Percentiles rank a stretch among this genome's conserved stretches.
Conservation (phyloP, 2,888 invertebrate genomes). For the Conomelus anceps region DNA sequence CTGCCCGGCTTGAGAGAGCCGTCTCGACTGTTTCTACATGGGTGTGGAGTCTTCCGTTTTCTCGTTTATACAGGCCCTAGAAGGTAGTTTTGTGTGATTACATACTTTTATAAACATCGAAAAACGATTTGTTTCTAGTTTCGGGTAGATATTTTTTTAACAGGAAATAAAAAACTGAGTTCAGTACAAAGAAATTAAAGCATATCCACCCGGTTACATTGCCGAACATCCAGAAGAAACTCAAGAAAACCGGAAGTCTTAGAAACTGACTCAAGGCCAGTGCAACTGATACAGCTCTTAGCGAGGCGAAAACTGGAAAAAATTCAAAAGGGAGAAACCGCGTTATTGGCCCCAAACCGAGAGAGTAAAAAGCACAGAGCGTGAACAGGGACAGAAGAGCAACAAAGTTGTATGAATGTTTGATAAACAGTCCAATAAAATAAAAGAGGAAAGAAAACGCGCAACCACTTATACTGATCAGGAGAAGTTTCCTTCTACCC, state of each 20-base stretch:
- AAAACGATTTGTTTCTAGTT: neutral
- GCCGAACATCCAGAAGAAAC: neutral
- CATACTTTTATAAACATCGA: neutral
- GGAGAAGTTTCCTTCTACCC: neutral
- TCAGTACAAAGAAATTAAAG: neutral
- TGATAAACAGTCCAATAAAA: neutral
- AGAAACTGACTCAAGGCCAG: neutral
- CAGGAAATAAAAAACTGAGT: neutral
- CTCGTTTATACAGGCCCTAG: too few relatives aligned
- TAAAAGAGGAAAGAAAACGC: neutral
- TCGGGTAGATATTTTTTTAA: neutral
- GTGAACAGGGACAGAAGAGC: neutral
- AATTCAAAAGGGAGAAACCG: neutral
- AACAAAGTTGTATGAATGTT: neutral
- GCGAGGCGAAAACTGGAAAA: neutral
- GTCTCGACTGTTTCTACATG: too few relatives aligned
- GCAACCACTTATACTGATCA: neutral
- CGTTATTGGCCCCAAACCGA: neutral
- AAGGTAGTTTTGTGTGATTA: neutral
- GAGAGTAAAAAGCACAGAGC: neutral
- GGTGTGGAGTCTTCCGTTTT: too few relatives aligned
- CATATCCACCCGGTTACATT: neutral
- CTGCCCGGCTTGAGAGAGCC: too few relatives aligned
- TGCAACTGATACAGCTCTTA: neutral
- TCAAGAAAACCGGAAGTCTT: neutral